Percentiles rank a stretch among this genome's conserved stretches.
phyloP scores from a whole-genome alignment of 1,140 invertebrate genomes.

The Galendromus occidentalis region DNA sequence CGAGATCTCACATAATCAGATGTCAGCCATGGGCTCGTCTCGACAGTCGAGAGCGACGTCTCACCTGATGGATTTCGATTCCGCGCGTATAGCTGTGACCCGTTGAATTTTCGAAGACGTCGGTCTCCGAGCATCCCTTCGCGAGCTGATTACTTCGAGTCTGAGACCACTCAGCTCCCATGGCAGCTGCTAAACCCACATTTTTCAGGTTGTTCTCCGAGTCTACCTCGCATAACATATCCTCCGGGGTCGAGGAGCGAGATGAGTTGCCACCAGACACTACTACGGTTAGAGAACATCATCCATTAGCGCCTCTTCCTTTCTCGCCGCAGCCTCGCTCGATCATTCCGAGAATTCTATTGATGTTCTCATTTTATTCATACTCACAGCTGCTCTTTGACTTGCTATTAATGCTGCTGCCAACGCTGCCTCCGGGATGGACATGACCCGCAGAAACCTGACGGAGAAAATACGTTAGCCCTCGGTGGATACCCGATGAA shows the following conservation, averaged over 20 bases:
- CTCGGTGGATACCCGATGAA: too few relatives aligned
- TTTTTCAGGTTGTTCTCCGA: constrained; percentile 3
- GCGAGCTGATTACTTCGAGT: neutral
- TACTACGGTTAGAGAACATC: constrained; percentile 19
- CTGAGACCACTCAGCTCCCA: neutral
- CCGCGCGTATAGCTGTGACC: constrained; percentile 42
- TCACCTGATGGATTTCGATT: constrained; percentile 42
- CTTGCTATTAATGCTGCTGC: constrained; percentile 13
- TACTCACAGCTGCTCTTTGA: neutral
- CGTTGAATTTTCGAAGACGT: neutral
- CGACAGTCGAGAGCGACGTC: too few relatives aligned
- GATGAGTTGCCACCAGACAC: constrained; percentile 24
- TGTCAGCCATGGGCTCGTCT: too few relatives aligned
- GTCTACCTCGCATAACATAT: constrained; percentile 1
- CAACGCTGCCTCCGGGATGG: neutral
- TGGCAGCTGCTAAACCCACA: neutral
- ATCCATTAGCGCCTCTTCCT: neutral
- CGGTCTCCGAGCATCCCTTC: neutral
- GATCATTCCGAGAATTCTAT: neutral
- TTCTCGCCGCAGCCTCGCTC: neutral
- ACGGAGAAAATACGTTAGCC: neutral
- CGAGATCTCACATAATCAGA: too few relatives aligned
- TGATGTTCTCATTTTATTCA: neutral
- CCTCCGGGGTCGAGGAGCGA: constrained; percentile 16
- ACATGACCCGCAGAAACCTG: neutral